These are phyloP conservation scores for Oxygymnocypris stewartii DNA, from an alignment of 2,113 vertebrate genomes.

Conservation along the genomic window DNA sequence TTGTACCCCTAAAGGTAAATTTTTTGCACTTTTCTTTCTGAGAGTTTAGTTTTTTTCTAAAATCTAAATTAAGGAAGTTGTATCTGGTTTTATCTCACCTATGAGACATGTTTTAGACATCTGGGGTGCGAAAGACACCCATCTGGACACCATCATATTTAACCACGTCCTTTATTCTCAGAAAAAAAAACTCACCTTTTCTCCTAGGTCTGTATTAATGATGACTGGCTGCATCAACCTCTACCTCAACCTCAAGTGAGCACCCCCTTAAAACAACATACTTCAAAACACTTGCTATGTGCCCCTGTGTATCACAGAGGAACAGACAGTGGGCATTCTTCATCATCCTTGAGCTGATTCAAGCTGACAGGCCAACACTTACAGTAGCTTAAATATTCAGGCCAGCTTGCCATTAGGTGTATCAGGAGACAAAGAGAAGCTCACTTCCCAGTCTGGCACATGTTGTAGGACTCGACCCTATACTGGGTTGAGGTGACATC, in stretches of 20 bases:
- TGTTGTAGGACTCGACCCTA: conserved; percentile 15
- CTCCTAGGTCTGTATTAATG: conserved; percentile 15
- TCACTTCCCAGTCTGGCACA: conserved; percentile 51
- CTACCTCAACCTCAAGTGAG: conserved; percentile 1
- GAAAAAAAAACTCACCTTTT: neutral
- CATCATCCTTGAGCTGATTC: conserved; percentile 62
- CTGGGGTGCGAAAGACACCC: neutral
- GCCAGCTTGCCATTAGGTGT: conserved; percentile 63
- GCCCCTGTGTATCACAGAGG: conserved; percentile 33
- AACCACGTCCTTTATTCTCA: neutral
- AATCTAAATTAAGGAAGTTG: neutral
- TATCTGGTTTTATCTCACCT: conserved; percentile 14
- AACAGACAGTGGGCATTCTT: conserved; percentile 56
- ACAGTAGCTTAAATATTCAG: conserved; percentile 66
- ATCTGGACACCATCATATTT: neutral
- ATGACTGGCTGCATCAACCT: conserved; percentile 30
- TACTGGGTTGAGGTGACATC: conserved; percentile 24
- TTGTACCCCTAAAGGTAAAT: no score
- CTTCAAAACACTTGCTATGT: conserved; percentile 2
- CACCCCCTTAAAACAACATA: conserved; percentile 21
- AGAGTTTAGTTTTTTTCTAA: no score
- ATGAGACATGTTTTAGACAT: neutral
- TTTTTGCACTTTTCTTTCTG: no score
- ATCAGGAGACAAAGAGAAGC: conserved; percentile 62
- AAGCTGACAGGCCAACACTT: conserved; percentile 71